These are phyloP conservation scores for Pogonocherus hispidulus DNA, from an alignment of 2,888 invertebrate species.

Conservation along the genomic window DNA sequence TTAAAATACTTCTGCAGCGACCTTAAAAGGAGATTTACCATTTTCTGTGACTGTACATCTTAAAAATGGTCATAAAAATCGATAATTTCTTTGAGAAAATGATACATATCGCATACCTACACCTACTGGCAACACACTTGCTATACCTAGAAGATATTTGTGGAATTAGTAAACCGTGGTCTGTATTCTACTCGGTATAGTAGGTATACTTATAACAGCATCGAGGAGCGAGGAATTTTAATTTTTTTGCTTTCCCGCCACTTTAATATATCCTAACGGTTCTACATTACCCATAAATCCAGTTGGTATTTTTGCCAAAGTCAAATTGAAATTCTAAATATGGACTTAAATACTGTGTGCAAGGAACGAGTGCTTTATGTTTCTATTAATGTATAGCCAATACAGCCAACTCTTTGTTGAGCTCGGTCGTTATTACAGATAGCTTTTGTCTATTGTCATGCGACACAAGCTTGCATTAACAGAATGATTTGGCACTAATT, in stretches of 20 bases:
- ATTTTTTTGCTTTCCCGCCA: constrained; percentile 18
- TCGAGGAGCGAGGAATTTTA: constrained; percentile 5
- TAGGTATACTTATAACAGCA: constrained; percentile 10
- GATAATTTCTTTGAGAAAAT: too few species aligned
- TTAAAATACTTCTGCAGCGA: too few species aligned
- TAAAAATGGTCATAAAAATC: too few species aligned
- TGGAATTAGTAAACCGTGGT: background rate
- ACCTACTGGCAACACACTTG: too few species aligned
- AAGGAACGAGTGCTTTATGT: constrained; percentile 17
- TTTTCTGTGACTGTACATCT: too few species aligned
- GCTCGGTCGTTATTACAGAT: background rate
- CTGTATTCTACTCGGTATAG: background rate
- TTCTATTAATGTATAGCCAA: constrained; percentile 5
- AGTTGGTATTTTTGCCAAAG: constrained; percentile 13
- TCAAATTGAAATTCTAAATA: constrained; percentile 31
- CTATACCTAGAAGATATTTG: background rate
- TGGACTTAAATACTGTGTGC: constrained; percentile 6
- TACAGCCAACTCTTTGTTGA: background rate
- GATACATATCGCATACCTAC: too few species aligned
- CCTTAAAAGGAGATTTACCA: too few species aligned
- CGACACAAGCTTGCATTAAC: background rate
- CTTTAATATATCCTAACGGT: constrained; percentile 24
- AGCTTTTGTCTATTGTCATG: background rate
- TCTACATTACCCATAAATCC: constrained; percentile 24
- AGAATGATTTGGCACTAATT: background rate